Conservation (phyloP, 2,797 vertebrate genomes). For the Hephaestus fuliginosus region DNA sequence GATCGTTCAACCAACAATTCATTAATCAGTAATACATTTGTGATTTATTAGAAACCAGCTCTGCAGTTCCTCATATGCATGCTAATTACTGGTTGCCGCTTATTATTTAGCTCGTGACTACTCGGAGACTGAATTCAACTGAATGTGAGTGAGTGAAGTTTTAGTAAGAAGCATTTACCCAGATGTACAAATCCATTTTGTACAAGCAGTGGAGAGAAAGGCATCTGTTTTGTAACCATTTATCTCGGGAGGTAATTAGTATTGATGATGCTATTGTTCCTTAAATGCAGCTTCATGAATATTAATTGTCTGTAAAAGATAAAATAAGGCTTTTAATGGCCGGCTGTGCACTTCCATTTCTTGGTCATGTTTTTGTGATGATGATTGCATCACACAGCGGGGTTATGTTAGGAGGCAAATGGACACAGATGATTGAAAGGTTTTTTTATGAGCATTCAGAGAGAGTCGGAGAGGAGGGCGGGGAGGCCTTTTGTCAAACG, state of each 20-base stretch:
- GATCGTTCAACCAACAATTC: neutral
- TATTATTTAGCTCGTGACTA: neutral
- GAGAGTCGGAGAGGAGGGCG: constrained; percentile 32
- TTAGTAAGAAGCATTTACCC: constrained; percentile 10
- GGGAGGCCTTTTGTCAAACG: constrained; percentile 61
- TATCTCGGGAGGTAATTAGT: constrained; percentile 53
- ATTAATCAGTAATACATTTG: neutral
- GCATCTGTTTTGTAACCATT: constrained; percentile 43
- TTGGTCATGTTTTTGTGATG: constrained; percentile 40
- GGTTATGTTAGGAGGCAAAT: constrained; percentile 53
- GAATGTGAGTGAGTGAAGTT: constrained; percentile 1
- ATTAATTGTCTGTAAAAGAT: constrained; percentile 42
- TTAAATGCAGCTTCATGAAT: constrained; percentile 52
- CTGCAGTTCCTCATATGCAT: neutral
- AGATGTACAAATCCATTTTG: constrained; percentile 15
- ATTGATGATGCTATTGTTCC: constrained; percentile 43
- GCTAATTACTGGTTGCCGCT: constrained; percentile 3
- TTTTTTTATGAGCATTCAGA: constrained; percentile 58
- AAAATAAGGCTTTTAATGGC: constrained; percentile 49
- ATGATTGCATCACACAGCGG: constrained; percentile 35
- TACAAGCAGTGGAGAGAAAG: constrained; percentile 1
- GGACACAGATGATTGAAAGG: constrained; percentile 55
- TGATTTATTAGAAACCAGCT: constrained; percentile 11
- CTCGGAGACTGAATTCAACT: neutral
- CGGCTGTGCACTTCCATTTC: constrained; percentile 7